A percentile compares a stretch with the other conserved stretches of the same genome.
phyloP scores from a whole-genome alignment of 2,113 vertebrate genomes.

The Anhinga rufa region DNA sequence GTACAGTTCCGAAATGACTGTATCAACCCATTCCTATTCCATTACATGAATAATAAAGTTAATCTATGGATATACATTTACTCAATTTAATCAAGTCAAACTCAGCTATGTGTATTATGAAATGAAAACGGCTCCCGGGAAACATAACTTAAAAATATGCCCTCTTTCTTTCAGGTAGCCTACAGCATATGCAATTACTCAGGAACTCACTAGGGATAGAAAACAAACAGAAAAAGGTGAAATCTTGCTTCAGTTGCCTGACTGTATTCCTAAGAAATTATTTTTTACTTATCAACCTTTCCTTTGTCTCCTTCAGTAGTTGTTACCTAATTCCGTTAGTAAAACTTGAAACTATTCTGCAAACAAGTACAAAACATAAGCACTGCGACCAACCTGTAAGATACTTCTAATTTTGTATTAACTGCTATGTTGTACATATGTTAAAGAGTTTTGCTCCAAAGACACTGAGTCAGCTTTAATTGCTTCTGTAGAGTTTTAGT shows the following conservation, averaged over 20 bases:
- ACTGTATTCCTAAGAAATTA: neutral
- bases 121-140: neutral
- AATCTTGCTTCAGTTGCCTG: neutral
- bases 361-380: neutral
- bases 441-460: neutral
- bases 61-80: neutral
- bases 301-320: neutral
- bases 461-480: neutral
- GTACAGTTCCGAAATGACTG: neutral
- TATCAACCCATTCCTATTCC: neutral
- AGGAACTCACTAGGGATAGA: neutral
- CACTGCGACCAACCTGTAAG: neutral
- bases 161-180: neutral
- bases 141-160: neutral
- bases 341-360: neutral
- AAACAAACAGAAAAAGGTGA: conserved; percentile 19
- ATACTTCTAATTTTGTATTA: neutral
- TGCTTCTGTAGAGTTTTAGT: conserved; percentile 15
- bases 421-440: neutral
- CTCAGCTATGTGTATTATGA: neutral
- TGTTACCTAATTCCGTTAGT: neutral
- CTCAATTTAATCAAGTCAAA: neutral
- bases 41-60: neutral
- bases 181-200: neutral
- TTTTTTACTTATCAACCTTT: neutral